Evolutionary conservation across 92 coral and sea anemone genomes (phyloP).

Genomic region (Isaurus tuberculatus): DNA sequence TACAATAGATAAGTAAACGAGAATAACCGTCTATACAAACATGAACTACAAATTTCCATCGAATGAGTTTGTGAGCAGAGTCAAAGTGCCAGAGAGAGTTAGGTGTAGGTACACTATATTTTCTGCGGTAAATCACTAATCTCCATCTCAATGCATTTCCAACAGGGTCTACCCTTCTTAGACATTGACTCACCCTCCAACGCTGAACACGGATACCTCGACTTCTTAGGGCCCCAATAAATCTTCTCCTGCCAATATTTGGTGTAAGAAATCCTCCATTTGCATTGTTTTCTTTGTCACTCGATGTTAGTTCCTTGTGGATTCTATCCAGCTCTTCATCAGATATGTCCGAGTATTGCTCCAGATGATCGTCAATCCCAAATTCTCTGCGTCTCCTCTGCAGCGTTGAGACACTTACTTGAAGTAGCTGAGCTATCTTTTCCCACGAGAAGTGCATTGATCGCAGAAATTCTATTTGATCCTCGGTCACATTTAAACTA

Average conservation of each 20-base stretch:
- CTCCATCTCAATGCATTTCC: constrained; percentile 70
- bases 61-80: constrained; percentile 69
- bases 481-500: constrained; percentile 47
- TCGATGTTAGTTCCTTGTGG: constrained; percentile 55
- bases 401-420: constrained; percentile 54
- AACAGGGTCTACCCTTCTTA: constrained; percentile 61
- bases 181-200: constrained; percentile 71
- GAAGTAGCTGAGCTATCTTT: constrained; percentile 66
- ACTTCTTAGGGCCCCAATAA: constrained; percentile 64
- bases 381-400: constrained; percentile 48
- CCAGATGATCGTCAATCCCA: constrained; percentile 53
- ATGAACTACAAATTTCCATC: constrained; percentile 67
- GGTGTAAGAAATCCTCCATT: constrained; percentile 68
- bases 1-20: constrained; percentile 56
- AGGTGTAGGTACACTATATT: constrained; percentile 77
- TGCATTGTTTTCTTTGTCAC: constrained; percentile 41
- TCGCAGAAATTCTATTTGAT: constrained; percentile 60
- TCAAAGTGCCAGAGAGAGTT: constrained; percentile 72
- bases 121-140: constrained; percentile 59
- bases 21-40: constrained; percentile 76
- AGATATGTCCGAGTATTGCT: constrained; percentile 59
- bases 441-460: constrained; percentile 69
- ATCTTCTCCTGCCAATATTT: constrained; percentile 71
- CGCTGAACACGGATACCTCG: constrained; percentile 62
- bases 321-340: constrained; percentile 61